Evolutionary conservation across 2,113 vertebrate genomes (phyloP).

Genomic region (Plotosus lineatus): DNA sequence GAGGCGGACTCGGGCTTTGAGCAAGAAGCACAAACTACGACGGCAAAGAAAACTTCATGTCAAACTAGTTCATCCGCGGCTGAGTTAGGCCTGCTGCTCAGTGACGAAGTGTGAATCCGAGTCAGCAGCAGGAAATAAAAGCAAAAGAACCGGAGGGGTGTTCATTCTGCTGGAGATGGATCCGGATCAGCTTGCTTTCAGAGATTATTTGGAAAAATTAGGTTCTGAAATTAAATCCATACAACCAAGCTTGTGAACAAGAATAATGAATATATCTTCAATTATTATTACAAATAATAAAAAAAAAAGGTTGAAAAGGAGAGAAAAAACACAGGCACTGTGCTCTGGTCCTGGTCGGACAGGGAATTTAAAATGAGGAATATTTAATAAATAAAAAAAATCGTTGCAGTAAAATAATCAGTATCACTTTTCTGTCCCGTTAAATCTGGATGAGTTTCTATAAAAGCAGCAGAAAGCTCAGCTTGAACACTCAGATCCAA

Average conservation of each 20-base stretch:
- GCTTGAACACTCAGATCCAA: slow-evolving; percentile 44
- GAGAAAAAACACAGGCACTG: neutral
- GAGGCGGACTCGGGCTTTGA: slow-evolving; percentile 35
- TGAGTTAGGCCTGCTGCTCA: neutral
- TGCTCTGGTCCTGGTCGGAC: neutral
- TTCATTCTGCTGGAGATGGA: neutral
- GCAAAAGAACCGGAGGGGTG: neutral
- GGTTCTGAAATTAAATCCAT: too few relatives aligned
- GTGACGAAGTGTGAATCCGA: neutral
- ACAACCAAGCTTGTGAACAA: too few relatives aligned
- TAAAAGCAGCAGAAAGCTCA: slow-evolving; percentile 58
- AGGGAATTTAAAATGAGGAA: neutral
- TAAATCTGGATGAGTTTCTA: slow-evolving; percentile 58
- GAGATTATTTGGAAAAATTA: too few relatives aligned
- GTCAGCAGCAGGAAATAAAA: neutral
- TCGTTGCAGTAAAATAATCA: slow-evolving; percentile 51
- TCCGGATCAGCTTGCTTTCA: too few relatives aligned
- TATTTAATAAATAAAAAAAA: slow-evolving; percentile 47
- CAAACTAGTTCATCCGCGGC: neutral
- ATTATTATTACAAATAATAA: too few relatives aligned
- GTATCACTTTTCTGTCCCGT: slow-evolving; percentile 55
- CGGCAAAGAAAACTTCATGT: neutral
- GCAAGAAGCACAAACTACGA: neutral
- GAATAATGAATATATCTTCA: neutral
- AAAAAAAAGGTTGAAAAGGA: too few relatives aligned